A percentile compares a stretch with the other conserved stretches of the same genome.
phyloP scores from a whole-genome alignment of 2,797 vertebrate genomes.

The Poeciliopsis gracilis region DNA sequence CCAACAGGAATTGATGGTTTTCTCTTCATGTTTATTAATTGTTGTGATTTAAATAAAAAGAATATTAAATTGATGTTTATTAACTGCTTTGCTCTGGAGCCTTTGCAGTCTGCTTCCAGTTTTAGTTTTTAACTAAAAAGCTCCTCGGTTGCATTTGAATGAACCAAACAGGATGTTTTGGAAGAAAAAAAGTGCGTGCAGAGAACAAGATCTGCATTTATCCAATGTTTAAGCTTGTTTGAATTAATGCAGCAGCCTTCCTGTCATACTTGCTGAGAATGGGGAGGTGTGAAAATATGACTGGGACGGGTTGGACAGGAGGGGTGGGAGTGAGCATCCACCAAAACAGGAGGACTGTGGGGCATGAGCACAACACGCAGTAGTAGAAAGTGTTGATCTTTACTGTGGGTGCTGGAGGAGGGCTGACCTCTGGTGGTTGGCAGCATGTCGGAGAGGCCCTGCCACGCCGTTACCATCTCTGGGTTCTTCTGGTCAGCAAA shows the following conservation, averaged over 20 bases:
- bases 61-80: neutral
- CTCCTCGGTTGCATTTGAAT: neutral
- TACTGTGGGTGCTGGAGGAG: slow-evolving; percentile 67
- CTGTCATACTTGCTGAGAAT: slow-evolving; percentile 12
- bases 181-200: neutral
- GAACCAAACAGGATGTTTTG: neutral
- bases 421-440: slow-evolving; percentile 92
- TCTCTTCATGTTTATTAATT: neutral
- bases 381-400: slow-evolving; percentile 62
- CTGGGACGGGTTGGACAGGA: slow-evolving; percentile 16
- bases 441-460: slow-evolving; percentile 97
- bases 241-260: neutral
- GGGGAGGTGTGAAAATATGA: slow-evolving; percentile 14
- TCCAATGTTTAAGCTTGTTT: neutral
- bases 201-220: neutral
- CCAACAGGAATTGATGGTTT: neutral
- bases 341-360: slow-evolving; percentile 15
- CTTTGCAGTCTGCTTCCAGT: neutral
- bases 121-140: neutral
- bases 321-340: neutral
- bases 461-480: slow-evolving; percentile 98
- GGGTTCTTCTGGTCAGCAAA: slow-evolving; percentile 98
- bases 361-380: slow-evolving; percentile 9
- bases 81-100: neutral
- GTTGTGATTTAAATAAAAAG: neutral